A percentile compares a stretch with the other conserved stretches of the same genome.
Evolutionary conservation across 2,797 vertebrate species (phyloP).

Genomic region (Spheniscus humboldti): DNA sequence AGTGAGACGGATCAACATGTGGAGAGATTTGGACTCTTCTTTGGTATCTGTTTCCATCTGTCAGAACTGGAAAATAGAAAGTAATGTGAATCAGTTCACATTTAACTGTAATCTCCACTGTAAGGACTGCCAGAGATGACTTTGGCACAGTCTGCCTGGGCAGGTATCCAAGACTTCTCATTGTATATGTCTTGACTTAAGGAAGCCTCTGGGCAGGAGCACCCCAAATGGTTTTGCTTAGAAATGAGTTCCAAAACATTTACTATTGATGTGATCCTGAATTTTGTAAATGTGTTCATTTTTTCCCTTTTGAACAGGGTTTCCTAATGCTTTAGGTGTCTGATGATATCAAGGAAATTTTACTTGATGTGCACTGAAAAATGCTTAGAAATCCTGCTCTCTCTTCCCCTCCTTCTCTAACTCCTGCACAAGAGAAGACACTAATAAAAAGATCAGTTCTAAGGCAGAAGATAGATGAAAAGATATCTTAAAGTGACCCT

Average conservation of each 20-base stretch:
- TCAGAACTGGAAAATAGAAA: slow-evolving; percentile 33
- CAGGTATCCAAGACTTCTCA: neutral
- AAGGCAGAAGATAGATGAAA: neutral
- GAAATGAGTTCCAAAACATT: neutral
- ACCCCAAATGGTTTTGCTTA: neutral
- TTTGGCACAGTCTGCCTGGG: neutral
- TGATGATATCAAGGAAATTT: neutral
- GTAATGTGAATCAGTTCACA: slow-evolving; percentile 25
- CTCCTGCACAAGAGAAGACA: neutral
- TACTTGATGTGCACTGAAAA: neutral
- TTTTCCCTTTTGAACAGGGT: neutral
- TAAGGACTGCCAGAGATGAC: slow-evolving; percentile 20
- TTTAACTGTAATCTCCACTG: slow-evolving; percentile 40
- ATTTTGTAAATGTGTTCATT: neutral
- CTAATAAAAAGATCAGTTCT: neutral
- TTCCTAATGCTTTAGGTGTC: neutral
- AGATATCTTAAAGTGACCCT: neutral
- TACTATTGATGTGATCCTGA: neutral
- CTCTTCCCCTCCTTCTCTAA: neutral
- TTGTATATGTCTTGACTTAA: neutral
- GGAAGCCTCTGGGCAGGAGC: neutral
- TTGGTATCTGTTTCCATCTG: slow-evolving; percentile 41
- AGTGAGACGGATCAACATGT: slow-evolving; percentile 31
- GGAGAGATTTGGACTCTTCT: neutral
- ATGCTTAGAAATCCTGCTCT: neutral